Evolutionary conservation across 2,888 invertebrate genomes (phyloP).

Genomic region (Nowickia ferox): DNA sequence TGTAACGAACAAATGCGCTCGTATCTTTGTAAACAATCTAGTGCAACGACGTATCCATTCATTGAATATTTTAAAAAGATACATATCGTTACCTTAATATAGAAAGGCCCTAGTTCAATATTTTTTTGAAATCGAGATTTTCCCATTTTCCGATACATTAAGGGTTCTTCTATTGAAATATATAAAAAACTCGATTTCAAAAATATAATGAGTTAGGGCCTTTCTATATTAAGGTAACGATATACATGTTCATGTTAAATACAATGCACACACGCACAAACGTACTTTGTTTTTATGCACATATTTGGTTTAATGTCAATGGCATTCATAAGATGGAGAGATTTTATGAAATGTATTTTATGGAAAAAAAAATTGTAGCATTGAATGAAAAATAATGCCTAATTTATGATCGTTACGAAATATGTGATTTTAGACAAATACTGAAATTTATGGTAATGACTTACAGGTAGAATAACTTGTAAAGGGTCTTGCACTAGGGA

Average conservation of each 20-base stretch:
- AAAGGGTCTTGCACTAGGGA: neutral
- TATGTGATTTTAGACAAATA: constrained; percentile 9
- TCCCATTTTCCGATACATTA: too few relatives aligned
- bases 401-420: constrained; percentile 3
- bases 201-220: too few relatives aligned
- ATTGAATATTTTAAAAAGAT: constrained; percentile 4
- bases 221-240: too few relatives aligned
- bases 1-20: constrained; percentile 8
- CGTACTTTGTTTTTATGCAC: neutral
- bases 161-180: too few relatives aligned
- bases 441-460: constrained; percentile 6
- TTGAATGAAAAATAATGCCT: neutral
- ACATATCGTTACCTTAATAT: neutral
- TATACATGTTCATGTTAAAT: neutral
- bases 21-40: constrained; percentile 19
- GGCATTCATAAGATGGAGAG: constrained; percentile 1
- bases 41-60: constrained; percentile 21
- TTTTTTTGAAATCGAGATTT: too few relatives aligned
- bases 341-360: neutral
- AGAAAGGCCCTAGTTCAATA: too few relatives aligned
- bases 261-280: neutral
- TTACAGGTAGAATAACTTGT: constrained; percentile 3
- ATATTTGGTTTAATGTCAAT: constrained; percentile 13
- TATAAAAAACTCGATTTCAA: too few relatives aligned
- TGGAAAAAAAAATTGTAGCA: neutral